A percentile compares a stretch with the other conserved stretches of the same genome.
Conservation (phyloP, 2,888 invertebrate species). For the Synergus japonicus region DNA sequence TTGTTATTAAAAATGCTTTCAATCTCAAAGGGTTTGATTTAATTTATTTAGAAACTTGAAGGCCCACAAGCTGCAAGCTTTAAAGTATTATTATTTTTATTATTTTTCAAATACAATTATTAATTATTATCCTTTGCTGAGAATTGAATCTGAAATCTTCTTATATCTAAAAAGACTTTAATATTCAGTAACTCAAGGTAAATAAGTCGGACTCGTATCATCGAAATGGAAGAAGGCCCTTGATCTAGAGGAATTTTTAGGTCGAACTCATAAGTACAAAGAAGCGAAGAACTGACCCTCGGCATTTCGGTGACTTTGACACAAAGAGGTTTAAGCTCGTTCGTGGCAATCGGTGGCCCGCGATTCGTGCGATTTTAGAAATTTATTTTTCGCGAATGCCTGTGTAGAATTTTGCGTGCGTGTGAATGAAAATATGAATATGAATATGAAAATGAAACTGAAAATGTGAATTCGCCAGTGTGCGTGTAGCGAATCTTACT, state of each 20-base stretch:
- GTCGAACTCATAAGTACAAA: constrained; percentile 44
- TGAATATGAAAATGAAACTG: constrained; percentile 42
- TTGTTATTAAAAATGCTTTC: too few species aligned
- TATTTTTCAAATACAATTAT: not conserved
- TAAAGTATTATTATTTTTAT: not conserved
- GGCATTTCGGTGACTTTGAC: constrained; percentile 44
- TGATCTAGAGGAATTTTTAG: not conserved
- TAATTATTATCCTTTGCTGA: not conserved
- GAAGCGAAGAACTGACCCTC: constrained; percentile 46
- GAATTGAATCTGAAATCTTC: not conserved
- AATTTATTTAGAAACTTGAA: not conserved
- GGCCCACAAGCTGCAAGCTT: not conserved
- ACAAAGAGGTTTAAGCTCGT: constrained; percentile 30
- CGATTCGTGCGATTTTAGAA: constrained; percentile 62
- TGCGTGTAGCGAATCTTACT: constrained; percentile 38
- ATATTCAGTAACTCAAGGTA: not conserved
- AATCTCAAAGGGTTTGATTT: too few species aligned
- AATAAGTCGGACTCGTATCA: constrained; percentile 7
- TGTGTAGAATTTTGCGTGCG: constrained; percentile 57
- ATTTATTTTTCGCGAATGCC: constrained; percentile 67
- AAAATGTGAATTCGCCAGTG: constrained; percentile 44
- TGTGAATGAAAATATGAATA: constrained; percentile 49
- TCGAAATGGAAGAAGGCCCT: constrained; percentile 30
- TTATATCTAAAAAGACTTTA: not conserved
- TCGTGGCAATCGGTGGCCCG: constrained; percentile 40